Evolutionary conservation across 2,888 invertebrate species (phyloP).

Genomic region (Dysmachus trigonus): DNA sequence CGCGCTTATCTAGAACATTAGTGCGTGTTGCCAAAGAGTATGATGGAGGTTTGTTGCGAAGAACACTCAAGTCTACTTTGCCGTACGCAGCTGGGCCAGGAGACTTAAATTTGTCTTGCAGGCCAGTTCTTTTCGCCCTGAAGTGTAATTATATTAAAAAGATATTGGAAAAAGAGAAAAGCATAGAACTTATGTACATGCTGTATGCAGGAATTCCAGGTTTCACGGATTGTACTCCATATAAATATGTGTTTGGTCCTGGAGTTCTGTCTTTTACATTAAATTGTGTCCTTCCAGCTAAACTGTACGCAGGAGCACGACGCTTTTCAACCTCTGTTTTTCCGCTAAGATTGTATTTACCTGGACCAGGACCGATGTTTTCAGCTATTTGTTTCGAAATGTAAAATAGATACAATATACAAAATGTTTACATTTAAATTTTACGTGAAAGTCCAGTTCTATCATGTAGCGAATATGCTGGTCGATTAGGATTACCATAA

Average conservation of each 20-base stretch:
- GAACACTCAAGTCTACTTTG: conserved; percentile 53
- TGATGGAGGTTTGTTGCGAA: conserved; percentile 54
- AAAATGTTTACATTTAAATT: background rate
- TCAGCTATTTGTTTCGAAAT: background rate
- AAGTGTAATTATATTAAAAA: background rate
- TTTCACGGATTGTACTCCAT: conserved; percentile 54
- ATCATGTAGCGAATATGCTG: conserved; percentile 67
- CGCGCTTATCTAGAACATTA: background rate
- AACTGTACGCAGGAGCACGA: conserved; percentile 66
- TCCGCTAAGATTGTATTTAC: conserved; percentile 56
- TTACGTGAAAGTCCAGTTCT: conserved; percentile 56
- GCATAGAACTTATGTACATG: conserved; percentile 56
- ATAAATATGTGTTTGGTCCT: conserved; percentile 59
- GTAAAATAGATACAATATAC: background rate
- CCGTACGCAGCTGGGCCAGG: conserved; percentile 62
- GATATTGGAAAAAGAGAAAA: background rate
- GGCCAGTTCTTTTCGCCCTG: conserved; percentile 53
- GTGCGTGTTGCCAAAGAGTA: conserved; percentile 56
- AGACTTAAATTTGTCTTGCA: conserved; percentile 49
- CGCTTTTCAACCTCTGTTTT: conserved; percentile 55
- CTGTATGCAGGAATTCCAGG: conserved; percentile 57
- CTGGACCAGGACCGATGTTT: conserved; percentile 58
- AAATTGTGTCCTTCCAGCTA: conserved; percentile 62
- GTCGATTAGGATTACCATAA: conserved; percentile 52
- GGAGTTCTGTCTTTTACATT: conserved; percentile 54